phyloP scores from a whole-genome alignment of 2,888 invertebrate genomes.

The Actias luna region DNA sequence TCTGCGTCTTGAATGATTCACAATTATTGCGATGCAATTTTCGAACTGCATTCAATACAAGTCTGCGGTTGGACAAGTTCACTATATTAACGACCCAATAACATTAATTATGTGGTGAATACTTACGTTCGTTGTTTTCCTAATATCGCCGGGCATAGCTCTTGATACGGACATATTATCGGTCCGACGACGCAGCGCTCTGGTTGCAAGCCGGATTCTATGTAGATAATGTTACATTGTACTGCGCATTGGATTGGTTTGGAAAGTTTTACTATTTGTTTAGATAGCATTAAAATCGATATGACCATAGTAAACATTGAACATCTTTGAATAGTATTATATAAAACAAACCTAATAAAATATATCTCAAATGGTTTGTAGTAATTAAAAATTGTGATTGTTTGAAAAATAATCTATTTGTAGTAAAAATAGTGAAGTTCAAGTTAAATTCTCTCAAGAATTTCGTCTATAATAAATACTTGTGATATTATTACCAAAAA shows the following conservation, averaged over 20 bases:
- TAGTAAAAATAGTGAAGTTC: no score
- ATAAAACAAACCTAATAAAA: no score
- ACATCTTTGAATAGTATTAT: no score
- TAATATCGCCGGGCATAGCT: slow-evolving; percentile 22
- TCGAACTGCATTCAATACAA: neutral
- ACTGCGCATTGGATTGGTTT: neutral
- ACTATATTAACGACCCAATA: slow-evolving; percentile 25
- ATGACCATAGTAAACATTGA: no score
- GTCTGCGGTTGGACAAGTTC: neutral
- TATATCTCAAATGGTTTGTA: no score
- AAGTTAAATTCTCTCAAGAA: no score
- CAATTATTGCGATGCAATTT: neutral
- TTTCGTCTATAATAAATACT: no score
- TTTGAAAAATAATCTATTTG: no score
- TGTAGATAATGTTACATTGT: slow-evolving; percentile 16
- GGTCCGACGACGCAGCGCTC: slow-evolving; percentile 19
- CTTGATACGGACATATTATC: slow-evolving; percentile 29
- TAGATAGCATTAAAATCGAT: neutral
- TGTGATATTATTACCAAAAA: no score
- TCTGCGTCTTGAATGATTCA: neutral
- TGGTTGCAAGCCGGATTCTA: slow-evolving; percentile 31
- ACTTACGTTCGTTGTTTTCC: slow-evolving; percentile 22
- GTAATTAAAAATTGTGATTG: no score
- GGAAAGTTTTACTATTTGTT: neutral
- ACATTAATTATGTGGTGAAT: slow-evolving; percentile 24